phyloP scores from a whole-genome alignment of 1,140 invertebrate genomes.

The Pseudoatta argentina region DNA sequence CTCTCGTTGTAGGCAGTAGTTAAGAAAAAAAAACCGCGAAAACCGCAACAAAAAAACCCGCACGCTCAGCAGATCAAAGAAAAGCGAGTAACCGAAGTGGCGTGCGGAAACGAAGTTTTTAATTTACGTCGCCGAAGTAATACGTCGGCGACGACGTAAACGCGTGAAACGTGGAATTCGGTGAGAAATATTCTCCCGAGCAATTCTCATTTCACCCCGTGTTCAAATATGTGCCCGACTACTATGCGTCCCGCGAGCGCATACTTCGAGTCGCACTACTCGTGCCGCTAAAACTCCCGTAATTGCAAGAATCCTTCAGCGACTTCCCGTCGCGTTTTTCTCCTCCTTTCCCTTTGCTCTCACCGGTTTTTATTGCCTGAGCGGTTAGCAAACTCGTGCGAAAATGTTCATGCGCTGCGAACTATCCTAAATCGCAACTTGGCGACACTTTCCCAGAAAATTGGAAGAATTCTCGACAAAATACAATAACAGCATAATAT shows the following conservation, averaged over 20 bases:
- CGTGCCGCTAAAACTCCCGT: slow-evolving; percentile 42
- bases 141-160: slow-evolving; percentile 38
- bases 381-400: slow-evolving; percentile 12
- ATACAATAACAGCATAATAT: neutral
- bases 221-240: slow-evolving; percentile 44
- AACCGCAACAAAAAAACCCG: neutral
- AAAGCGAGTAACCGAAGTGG: slow-evolving; percentile 23
- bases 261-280: slow-evolving; percentile 40
- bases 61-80: slow-evolving; percentile 37
- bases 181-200: slow-evolving; percentile 36
- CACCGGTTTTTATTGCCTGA: slow-evolving; percentile 10
- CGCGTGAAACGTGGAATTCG: slow-evolving; percentile 34
- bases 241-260: slow-evolving; percentile 19
- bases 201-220: slow-evolving; percentile 49
- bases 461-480: neutral
- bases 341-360: neutral
- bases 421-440: slow-evolving; percentile 4
- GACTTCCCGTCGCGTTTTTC: slow-evolving; percentile 16
- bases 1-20: neutral
- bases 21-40: neutral
- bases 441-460: neutral
- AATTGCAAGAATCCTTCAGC: slow-evolving; percentile 52
- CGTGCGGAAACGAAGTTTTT: slow-evolving; percentile 36
- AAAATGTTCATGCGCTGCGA: slow-evolving; percentile 5
- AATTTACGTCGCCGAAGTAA: slow-evolving; percentile 39